Evolutionary conservation across 2,797 vertebrate species (phyloP).

Genomic region (Apogon talboti): DNA sequence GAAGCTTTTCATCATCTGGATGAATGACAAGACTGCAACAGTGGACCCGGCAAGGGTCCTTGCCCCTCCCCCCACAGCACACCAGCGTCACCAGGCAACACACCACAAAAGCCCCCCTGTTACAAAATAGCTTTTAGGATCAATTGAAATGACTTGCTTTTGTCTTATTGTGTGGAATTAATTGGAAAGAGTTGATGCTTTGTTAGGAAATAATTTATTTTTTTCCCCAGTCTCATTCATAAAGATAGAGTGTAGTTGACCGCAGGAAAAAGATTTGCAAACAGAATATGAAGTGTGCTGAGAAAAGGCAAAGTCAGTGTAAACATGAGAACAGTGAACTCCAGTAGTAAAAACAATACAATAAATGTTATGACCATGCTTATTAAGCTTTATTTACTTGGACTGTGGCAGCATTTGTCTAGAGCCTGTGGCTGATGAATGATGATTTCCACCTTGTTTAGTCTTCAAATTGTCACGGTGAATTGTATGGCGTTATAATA

Average conservation of each 20-base stretch:
- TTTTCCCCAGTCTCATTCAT: constrained; percentile 46
- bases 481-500: constrained; percentile 53
- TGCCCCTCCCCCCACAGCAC: constrained; percentile 60
- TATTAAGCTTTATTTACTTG: constrained; percentile 27
- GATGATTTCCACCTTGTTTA: constrained; percentile 48
- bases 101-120: constrained; percentile 79
- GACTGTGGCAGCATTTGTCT: constrained; percentile 5
- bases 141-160: constrained; percentile 79
- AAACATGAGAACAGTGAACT: constrained; percentile 25
- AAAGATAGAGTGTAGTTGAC: constrained; percentile 67
- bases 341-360: constrained; percentile 5
- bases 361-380: constrained; percentile 12
- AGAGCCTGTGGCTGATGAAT: constrained; percentile 25
- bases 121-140: constrained; percentile 82
- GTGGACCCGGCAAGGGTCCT: constrained; percentile 51
- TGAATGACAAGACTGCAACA: constrained; percentile 78
- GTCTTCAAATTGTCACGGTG: constrained; percentile 47
- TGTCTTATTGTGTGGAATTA: constrained; percentile 79
- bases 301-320: constrained; percentile 34
- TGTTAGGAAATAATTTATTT: constrained; percentile 71
- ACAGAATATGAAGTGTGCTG: constrained; percentile 51
- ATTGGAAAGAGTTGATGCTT: constrained; percentile 81
- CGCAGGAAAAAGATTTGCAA: constrained; percentile 63
- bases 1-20: constrained; percentile 86
- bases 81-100: constrained; percentile 81